Base-by-base conservation (phyloP, 2,888 invertebrate species). In the Ormyrus nitidulus region DNA sequence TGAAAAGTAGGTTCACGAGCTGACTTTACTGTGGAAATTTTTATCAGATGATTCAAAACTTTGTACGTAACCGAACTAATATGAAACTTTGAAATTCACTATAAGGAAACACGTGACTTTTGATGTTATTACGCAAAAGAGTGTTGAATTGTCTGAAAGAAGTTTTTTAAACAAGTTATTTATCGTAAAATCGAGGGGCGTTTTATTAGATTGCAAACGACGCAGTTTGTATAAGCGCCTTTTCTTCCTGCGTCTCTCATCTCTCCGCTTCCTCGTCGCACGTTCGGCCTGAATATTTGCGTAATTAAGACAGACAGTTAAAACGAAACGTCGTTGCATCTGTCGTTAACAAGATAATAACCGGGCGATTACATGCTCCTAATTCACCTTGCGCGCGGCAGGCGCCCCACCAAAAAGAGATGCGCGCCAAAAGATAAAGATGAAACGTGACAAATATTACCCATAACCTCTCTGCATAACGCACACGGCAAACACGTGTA, bases 361-460 rank as follows among this genome's bases (percentile, higher is more conserved):
- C 86, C 84, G 70, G 70, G 82, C 85, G 87, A 88, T 89, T 89
- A 88, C 88, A 86, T 83, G 84, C 84, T 84, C 88, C 88, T 89
- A 88, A 89, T 88, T 88, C 85, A 74, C 81, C 51, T 65, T 65
- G 58, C 51, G 54, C 34, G 34, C 34, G 34, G 34, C 34, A 34
- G 34, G 34, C 34, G 34, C 34, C 34, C 72, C 58, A 64, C 68
- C 58, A 65, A 70, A 65, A 74, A 85, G 84, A 89, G 89, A 89
- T 89, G 86, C 86, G 86, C 79, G 81, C 75, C 73, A 81, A 81
- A 34, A 34, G 34, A 34, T 34, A 34, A 34, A 85, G 89, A 90
- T 90, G 88, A 88, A 85, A 84, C 85, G 86, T 88, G 90, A 89
- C 88, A 89, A 89, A 89, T 90, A 89, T 88, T 88, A 85, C 82